Conservation (phyloP, 2,888 invertebrate species). For the Caradrina kadenii region DNA sequence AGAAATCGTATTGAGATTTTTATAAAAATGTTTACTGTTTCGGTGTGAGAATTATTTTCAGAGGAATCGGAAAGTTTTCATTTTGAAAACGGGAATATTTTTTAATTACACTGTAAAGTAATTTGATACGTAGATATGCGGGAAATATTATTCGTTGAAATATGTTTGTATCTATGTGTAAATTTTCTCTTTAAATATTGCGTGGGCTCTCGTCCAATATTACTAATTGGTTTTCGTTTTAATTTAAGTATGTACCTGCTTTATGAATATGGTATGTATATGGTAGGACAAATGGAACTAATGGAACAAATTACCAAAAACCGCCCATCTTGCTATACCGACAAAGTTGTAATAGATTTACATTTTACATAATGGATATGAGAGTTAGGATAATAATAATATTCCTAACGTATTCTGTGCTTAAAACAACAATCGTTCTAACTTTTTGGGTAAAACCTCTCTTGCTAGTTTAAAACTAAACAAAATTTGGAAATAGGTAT, state of each 20-base stretch:
- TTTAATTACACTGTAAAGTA: slow-evolving; percentile 28
- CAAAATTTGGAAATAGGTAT: not conserved
- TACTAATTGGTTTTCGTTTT: not conserved
- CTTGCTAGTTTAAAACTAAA: slow-evolving; percentile 8
- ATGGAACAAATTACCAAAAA: not conserved
- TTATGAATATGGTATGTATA: no score
- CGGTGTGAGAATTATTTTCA: slow-evolving; percentile 23
- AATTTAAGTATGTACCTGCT: no score
- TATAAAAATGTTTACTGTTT: slow-evolving; percentile 33
- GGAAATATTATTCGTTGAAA: not conserved
- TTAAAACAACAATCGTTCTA: slow-evolving; percentile 50
- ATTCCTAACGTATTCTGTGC: slow-evolving; percentile 45
- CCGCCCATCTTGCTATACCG: not conserved
- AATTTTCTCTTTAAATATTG: not conserved
- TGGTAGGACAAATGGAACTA: no score
- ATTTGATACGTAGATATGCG: slow-evolving; percentile 22
- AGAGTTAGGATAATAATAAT: slow-evolving; percentile 46
- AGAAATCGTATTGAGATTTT: slow-evolving; percentile 49
- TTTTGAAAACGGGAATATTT: slow-evolving; percentile 22
- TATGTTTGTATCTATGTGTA: not conserved
- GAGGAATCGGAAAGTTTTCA: slow-evolving; percentile 20
- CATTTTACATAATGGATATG: slow-evolving; percentile 32
- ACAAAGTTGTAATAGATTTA: slow-evolving; percentile 35
- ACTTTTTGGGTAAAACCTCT: slow-evolving; percentile 37
- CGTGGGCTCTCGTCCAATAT: not conserved